Evolutionary conservation across 2,797 vertebrate genomes (phyloP).

Genomic region (Meda fulgida): DNA sequence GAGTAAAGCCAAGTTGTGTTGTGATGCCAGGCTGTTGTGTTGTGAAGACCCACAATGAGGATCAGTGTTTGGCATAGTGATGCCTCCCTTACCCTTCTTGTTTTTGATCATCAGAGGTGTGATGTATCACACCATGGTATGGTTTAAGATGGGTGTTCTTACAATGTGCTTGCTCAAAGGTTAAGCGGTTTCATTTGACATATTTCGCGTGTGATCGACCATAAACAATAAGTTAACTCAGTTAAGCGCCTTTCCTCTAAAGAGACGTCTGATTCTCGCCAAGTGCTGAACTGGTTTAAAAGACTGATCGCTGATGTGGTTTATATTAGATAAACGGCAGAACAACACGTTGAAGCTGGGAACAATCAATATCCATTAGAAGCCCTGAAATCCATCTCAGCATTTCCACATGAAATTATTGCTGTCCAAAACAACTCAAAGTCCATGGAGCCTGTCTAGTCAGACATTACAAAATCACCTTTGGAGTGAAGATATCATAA

Average conservation of each 20-base stretch:
- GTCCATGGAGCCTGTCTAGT: constrained; percentile 52
- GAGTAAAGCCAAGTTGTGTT: constrained; percentile 40
- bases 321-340: constrained; percentile 42
- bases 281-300: constrained; percentile 34
- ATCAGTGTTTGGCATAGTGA: constrained; percentile 64
- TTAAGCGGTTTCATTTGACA: constrained; percentile 30
- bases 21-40: constrained; percentile 59
- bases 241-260: neutral
- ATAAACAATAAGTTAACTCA: constrained; percentile 7
- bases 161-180: constrained; percentile 30
- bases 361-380: constrained; percentile 50
- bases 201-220: constrained; percentile 18
- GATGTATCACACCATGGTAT: constrained; percentile 59
- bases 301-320: constrained; percentile 19
- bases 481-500: constrained; percentile 23
- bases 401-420: constrained; percentile 52
- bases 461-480: constrained; percentile 46
- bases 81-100: constrained; percentile 54
- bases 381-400: constrained; percentile 41
- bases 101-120: constrained; percentile 58
- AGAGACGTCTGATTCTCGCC: neutral
- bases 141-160: constrained; percentile 57
- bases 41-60: constrained; percentile 57
- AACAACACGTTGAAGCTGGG: constrained; percentile 24
- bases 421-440: constrained; percentile 47